phyloP scores from a whole-genome alignment of 2,113 vertebrate genomes.

The Ailurus styani region DNA sequence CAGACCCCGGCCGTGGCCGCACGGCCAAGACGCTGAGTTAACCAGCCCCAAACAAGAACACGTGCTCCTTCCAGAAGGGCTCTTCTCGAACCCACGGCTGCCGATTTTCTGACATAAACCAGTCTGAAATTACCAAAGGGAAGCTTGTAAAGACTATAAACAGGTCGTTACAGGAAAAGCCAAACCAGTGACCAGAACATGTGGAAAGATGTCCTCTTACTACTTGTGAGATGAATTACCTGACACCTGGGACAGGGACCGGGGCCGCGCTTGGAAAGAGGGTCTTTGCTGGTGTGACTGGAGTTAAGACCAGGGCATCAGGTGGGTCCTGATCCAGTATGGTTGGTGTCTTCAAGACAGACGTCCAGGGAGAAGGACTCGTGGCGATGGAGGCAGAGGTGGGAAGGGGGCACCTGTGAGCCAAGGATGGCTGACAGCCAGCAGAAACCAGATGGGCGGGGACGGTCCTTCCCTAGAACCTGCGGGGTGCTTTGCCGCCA shows the following conservation, averaged over 20 bases:
- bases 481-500: background rate
- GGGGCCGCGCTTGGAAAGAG: background rate
- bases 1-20: accelerated
- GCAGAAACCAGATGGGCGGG: background rate
- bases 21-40: background rate
- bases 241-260: background rate
- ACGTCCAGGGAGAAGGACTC: background rate
- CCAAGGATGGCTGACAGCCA: background rate
- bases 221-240: background rate
- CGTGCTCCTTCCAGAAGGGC: background rate
- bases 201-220: background rate
- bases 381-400: background rate
- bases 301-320: background rate
- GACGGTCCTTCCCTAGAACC: background rate
- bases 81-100: background rate
- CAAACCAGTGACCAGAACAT: background rate
- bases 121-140: background rate
- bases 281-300: background rate
- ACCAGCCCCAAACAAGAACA: background rate
- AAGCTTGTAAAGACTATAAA: background rate
- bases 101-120: background rate
- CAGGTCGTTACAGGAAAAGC: background rate
- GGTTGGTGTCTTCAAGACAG: background rate
- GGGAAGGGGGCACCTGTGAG: background rate
- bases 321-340: background rate